Evolutionary conservation across 53 echinoderm and acorn worm species (phyloP).

Genomic region (Arbacia lixula): DNA sequence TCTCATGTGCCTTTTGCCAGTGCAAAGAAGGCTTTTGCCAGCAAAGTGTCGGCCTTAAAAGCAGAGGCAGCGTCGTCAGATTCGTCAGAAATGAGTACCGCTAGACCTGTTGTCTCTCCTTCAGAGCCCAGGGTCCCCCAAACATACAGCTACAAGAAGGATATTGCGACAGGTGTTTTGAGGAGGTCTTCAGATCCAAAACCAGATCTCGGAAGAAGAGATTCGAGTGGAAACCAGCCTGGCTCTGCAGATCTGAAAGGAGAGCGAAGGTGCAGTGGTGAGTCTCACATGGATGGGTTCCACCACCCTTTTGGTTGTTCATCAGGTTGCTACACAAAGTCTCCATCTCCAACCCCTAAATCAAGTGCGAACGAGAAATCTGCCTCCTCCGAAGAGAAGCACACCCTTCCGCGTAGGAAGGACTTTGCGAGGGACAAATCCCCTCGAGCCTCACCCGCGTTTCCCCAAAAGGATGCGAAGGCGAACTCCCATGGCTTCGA

Average conservation of each 20-base stretch:
- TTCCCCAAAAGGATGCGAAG: too few species aligned
- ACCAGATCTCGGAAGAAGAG: neutral
- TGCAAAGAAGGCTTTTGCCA: slow-evolving; percentile 26
- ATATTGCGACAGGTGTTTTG: slow-evolving; percentile 13
- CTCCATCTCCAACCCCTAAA: slow-evolving; percentile 4
- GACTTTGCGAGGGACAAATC: too few species aligned
- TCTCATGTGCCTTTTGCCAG: slow-evolving; percentile 30
- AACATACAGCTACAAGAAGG: slow-evolving; percentile 40
- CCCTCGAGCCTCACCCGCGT: too few species aligned
- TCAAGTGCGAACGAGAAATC: slow-evolving; percentile 10
- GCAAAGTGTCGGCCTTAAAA: slow-evolving; percentile 6
- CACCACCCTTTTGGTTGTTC: slow-evolving; percentile 56
- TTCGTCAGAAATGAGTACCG: too few species aligned
- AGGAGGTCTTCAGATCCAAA: slow-evolving; percentile 33
- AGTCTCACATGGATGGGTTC: slow-evolving; percentile 50
- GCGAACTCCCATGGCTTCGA: slow-evolving; percentile 12
- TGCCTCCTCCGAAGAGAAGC: neutral
- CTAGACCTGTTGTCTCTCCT: neutral
- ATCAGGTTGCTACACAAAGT: slow-evolving; percentile 28
- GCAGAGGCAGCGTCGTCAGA: neutral
- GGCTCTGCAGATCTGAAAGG: slow-evolving; percentile 16
- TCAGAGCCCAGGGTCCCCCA: slow-evolving; percentile 1
- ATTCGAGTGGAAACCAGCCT: neutral
- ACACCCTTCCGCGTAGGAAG: too few species aligned
- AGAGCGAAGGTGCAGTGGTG: slow-evolving; percentile 50